These are phyloP conservation scores for Eupithecia abbreviata DNA, from an alignment of 2,888 invertebrate genomes.

Conservation along the genomic window DNA sequence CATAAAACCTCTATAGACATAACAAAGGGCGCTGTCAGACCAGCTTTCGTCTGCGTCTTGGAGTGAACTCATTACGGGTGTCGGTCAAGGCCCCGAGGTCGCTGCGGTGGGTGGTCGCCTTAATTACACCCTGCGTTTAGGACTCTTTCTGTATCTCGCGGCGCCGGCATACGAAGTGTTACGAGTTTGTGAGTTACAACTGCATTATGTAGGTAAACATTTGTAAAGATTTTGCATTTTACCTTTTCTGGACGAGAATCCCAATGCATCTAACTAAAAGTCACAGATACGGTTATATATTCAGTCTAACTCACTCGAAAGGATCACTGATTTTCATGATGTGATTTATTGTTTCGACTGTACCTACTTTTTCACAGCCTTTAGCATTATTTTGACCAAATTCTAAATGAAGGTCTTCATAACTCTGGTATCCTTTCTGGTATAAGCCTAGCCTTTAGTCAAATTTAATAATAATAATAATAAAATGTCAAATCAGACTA, in stretches of 20 bases:
- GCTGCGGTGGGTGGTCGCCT: conserved; percentile 80
- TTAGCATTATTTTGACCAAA: no score
- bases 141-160: conserved; percentile 56
- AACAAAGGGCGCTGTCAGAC: conserved; percentile 50
- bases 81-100: conserved; percentile 83
- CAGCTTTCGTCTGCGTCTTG: conserved; percentile 45
- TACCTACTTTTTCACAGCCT: no score
- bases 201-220: not conserved
- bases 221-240: not conserved
- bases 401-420: no score
- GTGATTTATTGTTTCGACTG: no score
- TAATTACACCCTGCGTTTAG: conserved; percentile 78
- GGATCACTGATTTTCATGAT: no score
- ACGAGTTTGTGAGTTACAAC: conserved; percentile 12
- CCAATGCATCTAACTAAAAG: no score
- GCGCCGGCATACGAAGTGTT: conserved; percentile 18
- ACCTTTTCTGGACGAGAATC: not conserved
- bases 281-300: no score
- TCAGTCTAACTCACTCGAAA: no score
- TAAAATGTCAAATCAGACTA: no score
- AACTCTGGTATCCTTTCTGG: no score
- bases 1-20: conserved; percentile 24
- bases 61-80: conserved; percentile 77
- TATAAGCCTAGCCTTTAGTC: no score
- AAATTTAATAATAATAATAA: no score